Evolutionary conservation across 1,140 invertebrate species (phyloP), one percentile per base, ranked within the genome.

Genomic region (Orchesella cincta): DNA sequence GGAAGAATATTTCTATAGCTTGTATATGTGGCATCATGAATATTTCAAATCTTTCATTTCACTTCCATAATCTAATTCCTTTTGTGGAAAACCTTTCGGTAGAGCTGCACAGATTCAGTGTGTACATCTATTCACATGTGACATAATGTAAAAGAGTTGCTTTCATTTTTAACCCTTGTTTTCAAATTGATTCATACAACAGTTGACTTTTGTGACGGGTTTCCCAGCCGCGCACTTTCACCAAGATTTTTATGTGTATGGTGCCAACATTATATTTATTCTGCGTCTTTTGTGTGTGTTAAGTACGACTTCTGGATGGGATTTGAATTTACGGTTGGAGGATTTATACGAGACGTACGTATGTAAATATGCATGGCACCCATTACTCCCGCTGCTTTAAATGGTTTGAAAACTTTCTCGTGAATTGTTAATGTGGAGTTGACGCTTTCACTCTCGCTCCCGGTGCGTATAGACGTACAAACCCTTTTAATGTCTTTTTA

Each of bases 1-100:
- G 8, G 20, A 46, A 46, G 39, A 46, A 46, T 12, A 46, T 12
- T 46, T 8, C 39, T 8, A 46, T 46, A 12, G 8, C 20, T 46
- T 46, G 39, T 46, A 20, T 46, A 46, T 46, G 8, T 46, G 39
- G 39, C 39, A 12, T 57, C 52, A 57, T 57, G 52, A 57, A 57
- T 57, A 57, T 57, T 57, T 57, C 52, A 57, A 46, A 57, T 57
- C 52, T 57, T 57, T 57, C 23, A 57, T 57, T 57, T 57, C 23
- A 23, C 3, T 57, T 57, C 39, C 23, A 26, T 3, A 57, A 14
- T 57, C 23, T 5, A 57, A 57, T 57, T n/a, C n/a, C n/a, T n/a
- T n/a, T n/a, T n/a, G n/a, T n/a, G n/a, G n/a, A n/a, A n/a, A n/a
- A n/a, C n/a, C n/a, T n/a, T n/a, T n/a, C n/a, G n/a, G n/a, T n/a